Base-by-base conservation (phyloP, 2,113 vertebrate species). In the Oenanthe oenanthe region DNA sequence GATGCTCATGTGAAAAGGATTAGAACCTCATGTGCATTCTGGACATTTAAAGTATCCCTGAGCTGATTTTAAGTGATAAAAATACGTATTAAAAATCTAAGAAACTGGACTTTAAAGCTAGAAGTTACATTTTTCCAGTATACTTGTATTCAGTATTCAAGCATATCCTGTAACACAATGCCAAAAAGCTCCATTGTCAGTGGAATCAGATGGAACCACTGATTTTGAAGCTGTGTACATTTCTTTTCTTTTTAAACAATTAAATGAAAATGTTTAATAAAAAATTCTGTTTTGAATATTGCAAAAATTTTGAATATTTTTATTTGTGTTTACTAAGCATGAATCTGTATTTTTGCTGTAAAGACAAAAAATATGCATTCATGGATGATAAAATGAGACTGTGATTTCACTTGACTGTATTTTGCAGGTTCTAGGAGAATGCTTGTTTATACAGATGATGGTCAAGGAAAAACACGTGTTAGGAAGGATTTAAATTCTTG, bases 221-320 rank as follows among this genome's bases (percentile, higher is more conserved):
- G 11, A 45, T 50, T 88, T 43, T 58, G 34, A 60, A 45, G 38
- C 3, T 57, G 9, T 6, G 20, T 18, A 6, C 10, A 8, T 63
- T 54, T 54, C 0, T 63, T 68, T 25, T 45, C 13, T 25, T 17
- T 63, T 82, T 40, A 77, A 67, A n/a, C 3, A 91, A 34, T 21
- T 40, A 47, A 70, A 42, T 6, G 15, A 51, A 67, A 47, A 24
- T 10, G 0, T 16, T 43, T 34, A 54, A 34, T 43, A 50, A 24
- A 43, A 73, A 21, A 3, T 4, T 5, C 1, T 25, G 2, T 19
- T 43, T 71, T 88, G 40, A 60, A 22, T 48, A 53, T 47, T 5
- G 17, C 2, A 48, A 62, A 72, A n/a, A 32, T 7, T 2, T 20
- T 20, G 7, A 42, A 14, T 56, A 0, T 53, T 66, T 77, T 53